Base-by-base conservation (phyloP, 2,797 vertebrate genomes). In the Falco columbarius region DNA sequence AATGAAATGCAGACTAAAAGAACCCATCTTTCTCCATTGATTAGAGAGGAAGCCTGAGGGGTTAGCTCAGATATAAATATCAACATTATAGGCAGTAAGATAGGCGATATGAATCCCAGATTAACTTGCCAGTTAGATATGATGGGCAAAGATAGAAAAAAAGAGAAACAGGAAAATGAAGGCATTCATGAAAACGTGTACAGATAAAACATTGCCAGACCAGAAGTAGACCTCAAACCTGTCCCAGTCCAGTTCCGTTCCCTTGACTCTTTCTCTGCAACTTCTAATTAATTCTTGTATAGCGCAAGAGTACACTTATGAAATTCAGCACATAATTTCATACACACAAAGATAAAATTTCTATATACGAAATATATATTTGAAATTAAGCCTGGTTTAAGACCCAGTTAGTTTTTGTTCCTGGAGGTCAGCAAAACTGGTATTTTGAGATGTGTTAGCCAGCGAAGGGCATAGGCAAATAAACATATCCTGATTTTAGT, bases 11-110 rank as follows among this genome's bases (percentile, higher is more conserved):
- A 93, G 42, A 59, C 84, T 89, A 71, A 91, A 89, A 95, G 89
- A 93, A 81, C 47, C 86, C 59, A 86, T 91, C 77, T 91, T 95
- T 91, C 85, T 86, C 90, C 90, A 97, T 91, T 96, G 95, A 94
- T 96, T 97, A 93, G 89, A 95, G 88, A 95, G 94, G 91, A 97
- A 95, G 89, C 94, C 91, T 90, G 89, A 91, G 85, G 95, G 67
- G 79, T 91, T 94, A 95, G 89, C 65, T 89, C 87, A 83, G 88
- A 91, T 86, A 95, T 71, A 95, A 95, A 95, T 87, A 71, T 88
- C 81, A 96, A 55, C 56, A 32, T 76, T 93, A 94, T 74, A 94
- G 95, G 87, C 61, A 91, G 82, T n/a, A 83, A 61, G 44, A 76
- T 55, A 91, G 87, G 91, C 94, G 91, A 96, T 75, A 59, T 67